Conservation (phyloP, 1,140 invertebrate species). For the Tetramorium parvispinum region DNA sequence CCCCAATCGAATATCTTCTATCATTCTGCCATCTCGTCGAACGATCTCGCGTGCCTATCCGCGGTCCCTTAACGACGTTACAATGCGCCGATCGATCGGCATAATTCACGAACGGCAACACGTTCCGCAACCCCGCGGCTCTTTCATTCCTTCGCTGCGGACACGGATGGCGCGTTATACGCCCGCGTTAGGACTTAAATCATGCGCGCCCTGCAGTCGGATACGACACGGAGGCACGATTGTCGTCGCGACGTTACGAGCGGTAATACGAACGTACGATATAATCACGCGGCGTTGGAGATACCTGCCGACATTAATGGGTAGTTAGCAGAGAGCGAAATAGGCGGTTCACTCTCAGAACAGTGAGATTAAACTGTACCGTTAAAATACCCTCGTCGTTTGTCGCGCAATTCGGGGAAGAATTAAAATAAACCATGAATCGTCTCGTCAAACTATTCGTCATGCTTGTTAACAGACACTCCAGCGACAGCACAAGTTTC, state of each 20-base stretch:
- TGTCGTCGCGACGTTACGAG: slow-evolving; percentile 29
- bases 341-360: neutral
- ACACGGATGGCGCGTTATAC: neutral
- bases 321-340: slow-evolving; percentile 10
- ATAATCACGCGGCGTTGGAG: neutral
- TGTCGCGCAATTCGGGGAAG: neutral
- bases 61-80: slow-evolving; percentile 40
- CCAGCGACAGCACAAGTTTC: neutral
- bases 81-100: slow-evolving; percentile 32
- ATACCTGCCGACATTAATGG: slow-evolving; percentile 37
- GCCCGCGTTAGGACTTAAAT: slow-evolving; percentile 15
- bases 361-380: slow-evolving; percentile 12
- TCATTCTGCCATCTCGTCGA: slow-evolving; percentile 23
- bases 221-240: neutral
- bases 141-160: neutral
- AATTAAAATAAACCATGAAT: slow-evolving; percentile 3
- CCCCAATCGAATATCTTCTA: slow-evolving; percentile 43
- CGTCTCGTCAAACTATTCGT: neutral
- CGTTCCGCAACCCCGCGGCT: neutral
- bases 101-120: slow-evolving; percentile 32
- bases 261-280: slow-evolving; percentile 5
- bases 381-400: neutral
- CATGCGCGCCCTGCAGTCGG: neutral
- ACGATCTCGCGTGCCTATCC: slow-evolving; percentile 26
- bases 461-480: neutral